These are phyloP conservation scores for Adelognathus sp. DNA, from an alignment of 2,888 invertebrate genomes.

Conservation along the genomic window DNA sequence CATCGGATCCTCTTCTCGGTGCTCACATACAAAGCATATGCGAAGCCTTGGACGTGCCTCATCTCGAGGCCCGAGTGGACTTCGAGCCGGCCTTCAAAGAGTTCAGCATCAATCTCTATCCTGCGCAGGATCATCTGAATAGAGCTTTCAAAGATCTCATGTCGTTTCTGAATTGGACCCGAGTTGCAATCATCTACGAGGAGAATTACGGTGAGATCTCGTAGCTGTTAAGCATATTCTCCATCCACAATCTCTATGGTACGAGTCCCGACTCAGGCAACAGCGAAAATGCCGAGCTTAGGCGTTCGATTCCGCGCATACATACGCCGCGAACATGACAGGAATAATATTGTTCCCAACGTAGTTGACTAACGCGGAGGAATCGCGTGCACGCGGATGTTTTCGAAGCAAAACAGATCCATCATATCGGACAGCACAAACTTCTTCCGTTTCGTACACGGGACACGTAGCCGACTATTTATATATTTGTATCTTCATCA, in stretches of 20 bases:
- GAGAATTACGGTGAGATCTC: slow-evolving; percentile 90
- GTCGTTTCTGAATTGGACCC: slow-evolving; percentile 94
- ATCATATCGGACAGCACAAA: slow-evolving; percentile 57
- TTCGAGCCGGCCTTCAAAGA: slow-evolving; percentile 86
- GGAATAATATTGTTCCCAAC: background rate
- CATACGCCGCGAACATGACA: background rate
- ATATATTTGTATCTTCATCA: slow-evolving; percentile 57
- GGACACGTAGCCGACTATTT: slow-evolving; percentile 39
- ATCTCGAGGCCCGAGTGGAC: slow-evolving; percentile 90
- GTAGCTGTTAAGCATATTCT: background rate
- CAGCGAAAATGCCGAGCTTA: background rate
- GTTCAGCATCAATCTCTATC: slow-evolving; percentile 94
- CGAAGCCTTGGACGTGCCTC: slow-evolving; percentile 94
- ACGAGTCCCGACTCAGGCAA: background rate
- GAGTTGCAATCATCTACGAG: slow-evolving; percentile 96
- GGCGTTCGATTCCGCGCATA: background rate
- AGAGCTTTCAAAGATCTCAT: slow-evolving; percentile 93
- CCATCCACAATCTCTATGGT: background rate
- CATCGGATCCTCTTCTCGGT: slow-evolving; percentile 91
- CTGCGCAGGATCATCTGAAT: slow-evolving; percentile 91
- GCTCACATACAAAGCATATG: slow-evolving; percentile 94
- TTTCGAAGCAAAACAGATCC: slow-evolving; percentile 36
- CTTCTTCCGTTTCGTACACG: slow-evolving; percentile 38
- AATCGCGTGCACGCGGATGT: background rate
- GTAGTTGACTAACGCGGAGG: background rate